A percentile compares a stretch with the other conserved stretches of the same genome.
Evolutionary conservation across 2,113 vertebrate species (phyloP).

Genomic region (Ursus arctos): DNA sequence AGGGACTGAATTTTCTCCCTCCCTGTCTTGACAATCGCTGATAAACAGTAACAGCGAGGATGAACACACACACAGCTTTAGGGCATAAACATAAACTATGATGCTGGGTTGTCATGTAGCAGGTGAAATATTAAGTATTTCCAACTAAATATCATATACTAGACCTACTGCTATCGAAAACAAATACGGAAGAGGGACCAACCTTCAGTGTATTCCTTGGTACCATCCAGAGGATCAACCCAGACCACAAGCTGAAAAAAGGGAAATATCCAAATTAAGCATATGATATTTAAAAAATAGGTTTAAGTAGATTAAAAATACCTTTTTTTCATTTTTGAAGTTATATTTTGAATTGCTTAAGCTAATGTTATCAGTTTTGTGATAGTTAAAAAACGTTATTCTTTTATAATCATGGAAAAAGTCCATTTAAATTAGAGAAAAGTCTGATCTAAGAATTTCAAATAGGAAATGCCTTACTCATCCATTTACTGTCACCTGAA

Average conservation of each 20-base stretch:
- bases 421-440: not conserved
- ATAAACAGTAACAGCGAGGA: too few relatives aligned
- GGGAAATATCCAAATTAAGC: not conserved
- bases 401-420: not conserved
- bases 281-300: not conserved
- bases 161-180: not conserved
- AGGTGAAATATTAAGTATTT: not conserved
- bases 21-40: not conserved
- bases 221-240: conserved; percentile 99
- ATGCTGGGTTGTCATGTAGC: not conserved
- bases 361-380: not conserved
- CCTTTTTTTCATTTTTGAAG: not conserved
- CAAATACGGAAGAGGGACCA: conserved; percentile 74
- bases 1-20: not conserved
- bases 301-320: not conserved
- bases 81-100: not conserved
- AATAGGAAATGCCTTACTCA: not conserved
- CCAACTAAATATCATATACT: not conserved
- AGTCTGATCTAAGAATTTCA: not conserved
- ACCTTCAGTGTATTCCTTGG: conserved; percentile 99
- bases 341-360: not conserved
- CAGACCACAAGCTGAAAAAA: conserved; percentile 95
- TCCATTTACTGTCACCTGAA: not conserved
- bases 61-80: not conserved
- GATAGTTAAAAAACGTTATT: not conserved